Conservation (phyloP, 2,113 vertebrate genomes). For the Labrus mixtus region DNA sequence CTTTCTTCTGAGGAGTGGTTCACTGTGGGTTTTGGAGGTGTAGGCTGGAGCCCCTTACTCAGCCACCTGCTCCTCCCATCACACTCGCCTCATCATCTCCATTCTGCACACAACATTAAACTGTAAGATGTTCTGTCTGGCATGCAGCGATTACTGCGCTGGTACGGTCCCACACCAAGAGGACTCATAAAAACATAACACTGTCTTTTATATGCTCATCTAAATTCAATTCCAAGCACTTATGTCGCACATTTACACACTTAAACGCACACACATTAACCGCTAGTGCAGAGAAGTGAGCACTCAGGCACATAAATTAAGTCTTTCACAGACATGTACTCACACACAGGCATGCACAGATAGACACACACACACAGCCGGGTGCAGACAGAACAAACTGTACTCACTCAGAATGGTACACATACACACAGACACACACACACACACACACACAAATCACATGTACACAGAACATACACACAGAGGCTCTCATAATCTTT, state of each 20-base stretch:
- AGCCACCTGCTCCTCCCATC: conserved; percentile 6
- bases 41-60: not conserved
- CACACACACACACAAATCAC: not conserved
- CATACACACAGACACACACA: not conserved
- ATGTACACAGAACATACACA: not conserved
- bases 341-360: not conserved
- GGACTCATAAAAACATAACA: conserved; percentile 34
- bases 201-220: conserved; percentile 7
- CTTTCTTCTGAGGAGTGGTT: not conserved
- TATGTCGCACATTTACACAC: conserved; percentile 27
- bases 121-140: conserved; percentile 37
- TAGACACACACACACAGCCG: not conserved
- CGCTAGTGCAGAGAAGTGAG: conserved; percentile 3
- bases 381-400: not conserved
- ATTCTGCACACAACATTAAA: conserved; percentile 48
- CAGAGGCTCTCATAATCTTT: not conserved
- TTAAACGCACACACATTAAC: not conserved
- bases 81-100: conserved; percentile 9
- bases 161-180: conserved; percentile 13
- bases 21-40: not conserved
- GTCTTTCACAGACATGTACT: not conserved
- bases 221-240: not conserved
- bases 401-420: not conserved
- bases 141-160: conserved; percentile 23
- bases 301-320: not conserved